Percentiles rank a stretch among this genome's conserved stretches.
Evolutionary conservation across 2,888 invertebrate species (phyloP).

Genomic region (Eristalis arbustorum): DNA sequence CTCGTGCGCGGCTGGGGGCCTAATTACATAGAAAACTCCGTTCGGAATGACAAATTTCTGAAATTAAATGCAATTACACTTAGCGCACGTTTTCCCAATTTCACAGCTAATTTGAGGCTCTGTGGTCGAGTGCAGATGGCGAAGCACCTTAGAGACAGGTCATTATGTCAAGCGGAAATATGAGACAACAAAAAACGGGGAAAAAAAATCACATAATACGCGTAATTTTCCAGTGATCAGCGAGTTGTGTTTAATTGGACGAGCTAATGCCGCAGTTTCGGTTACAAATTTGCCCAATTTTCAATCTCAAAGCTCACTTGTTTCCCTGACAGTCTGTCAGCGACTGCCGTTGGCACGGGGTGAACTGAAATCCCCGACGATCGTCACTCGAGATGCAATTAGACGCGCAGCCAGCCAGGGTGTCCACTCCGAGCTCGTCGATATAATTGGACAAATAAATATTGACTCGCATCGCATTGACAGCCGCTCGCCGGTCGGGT

Average conservation of each 20-base stretch:
- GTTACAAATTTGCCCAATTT: constrained; percentile 25
- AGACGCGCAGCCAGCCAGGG: neutral
- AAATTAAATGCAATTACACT: constrained; percentile 17
- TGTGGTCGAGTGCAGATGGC: neutral
- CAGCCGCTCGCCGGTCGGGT: neutral
- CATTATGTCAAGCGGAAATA: constrained; percentile 17
- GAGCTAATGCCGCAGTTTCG: neutral
- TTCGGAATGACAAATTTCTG: neutral
- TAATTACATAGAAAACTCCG: constrained; percentile 12
- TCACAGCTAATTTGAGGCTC: constrained; percentile 29
- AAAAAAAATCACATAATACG: constrained; percentile 6
- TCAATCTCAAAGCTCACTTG: neutral
- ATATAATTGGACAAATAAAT: neutral
- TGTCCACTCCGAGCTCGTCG: neutral
- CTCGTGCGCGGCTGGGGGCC: neutral
- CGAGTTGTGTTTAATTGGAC: constrained; percentile 22
- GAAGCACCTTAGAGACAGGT: neutral
- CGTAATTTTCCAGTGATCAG: constrained; percentile 8
- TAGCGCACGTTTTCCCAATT: constrained; percentile 24
- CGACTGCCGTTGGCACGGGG: neutral
- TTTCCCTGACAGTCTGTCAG: neutral
- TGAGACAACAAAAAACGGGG: neutral
- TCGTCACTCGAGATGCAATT: neutral
- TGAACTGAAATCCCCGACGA: neutral
- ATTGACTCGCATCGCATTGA: neutral